Evolutionary conservation across 2,797 vertebrate genomes (phyloP), one percentile per base, ranked within the genome.

Genomic region (Chelmon rostratus): DNA sequence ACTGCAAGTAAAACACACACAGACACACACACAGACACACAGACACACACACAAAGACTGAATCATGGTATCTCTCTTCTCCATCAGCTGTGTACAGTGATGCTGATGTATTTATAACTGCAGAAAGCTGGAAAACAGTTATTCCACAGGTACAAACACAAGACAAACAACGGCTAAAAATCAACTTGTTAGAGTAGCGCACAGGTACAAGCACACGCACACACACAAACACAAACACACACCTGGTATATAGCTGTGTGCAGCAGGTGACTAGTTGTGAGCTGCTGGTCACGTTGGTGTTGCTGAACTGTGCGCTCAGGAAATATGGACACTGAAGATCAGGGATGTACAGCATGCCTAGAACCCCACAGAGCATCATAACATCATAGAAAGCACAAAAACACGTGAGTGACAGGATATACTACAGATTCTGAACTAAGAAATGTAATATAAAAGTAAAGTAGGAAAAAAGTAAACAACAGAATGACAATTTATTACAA

Each of bases 261-360:
- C 97, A 97, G 86, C 97, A 97, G 77, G 86, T 64, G 54, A 92
- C 1, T 13, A 96, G 54, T 12, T 93, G 46, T 25, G 94, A 89
- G 82, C 78, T 93, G 68, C 88, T 95, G 73, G 21, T 78, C 66
- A 90, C 78, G 1, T 78, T 79, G 53, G 78, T 87, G 19, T 85
- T 74, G 77, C 66, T 95, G 73, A 93, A 92, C 52, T 76, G 40
- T 10, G 83, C 88, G 79, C 66, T 89, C 61, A 97, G 73, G 63
- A 96, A 68, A 12, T 78, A 33, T 13, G 84, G 80, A 74, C 96
- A 97, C 31, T 89, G 82, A 79, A 85, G 28, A 37, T 95, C 87
- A 75, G 94, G 90, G 63, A 85, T 63, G 64, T 93, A 93, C 75
- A 97, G 89, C 62, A 97, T 89, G 84, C 97, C 97, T 98, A 70